These are phyloP conservation scores for Aurelia coerulea DNA, from an alignment of 30 jellyfish, hydroid and myxozoan genomes.

Conservation along the genomic window DNA sequence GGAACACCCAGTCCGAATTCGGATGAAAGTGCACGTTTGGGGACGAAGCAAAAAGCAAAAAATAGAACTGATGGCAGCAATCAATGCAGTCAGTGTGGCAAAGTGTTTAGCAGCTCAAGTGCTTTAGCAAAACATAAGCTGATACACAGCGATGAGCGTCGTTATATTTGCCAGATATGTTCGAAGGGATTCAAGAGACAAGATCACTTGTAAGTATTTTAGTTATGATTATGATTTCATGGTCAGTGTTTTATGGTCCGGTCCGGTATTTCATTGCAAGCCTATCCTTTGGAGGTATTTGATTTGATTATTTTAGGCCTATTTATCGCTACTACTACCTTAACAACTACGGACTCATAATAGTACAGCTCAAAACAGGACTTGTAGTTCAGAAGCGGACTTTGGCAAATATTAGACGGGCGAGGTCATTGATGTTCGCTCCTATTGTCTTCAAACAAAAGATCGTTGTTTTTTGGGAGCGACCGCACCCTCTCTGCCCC, in stretches of 20 bases:
- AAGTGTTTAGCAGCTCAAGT: constrained; percentile 96
- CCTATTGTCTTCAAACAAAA: too few species aligned
- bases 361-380: too few species aligned
- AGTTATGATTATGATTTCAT: not conserved
- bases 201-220: constrained; percentile 91
- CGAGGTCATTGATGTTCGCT: too few species aligned
- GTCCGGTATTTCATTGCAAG: too few species aligned
- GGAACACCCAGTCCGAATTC: constrained; percentile 94
- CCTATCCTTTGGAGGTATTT: too few species aligned
- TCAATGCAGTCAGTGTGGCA: constrained; percentile 89
- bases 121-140: constrained; percentile 97
- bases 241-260: not conserved
- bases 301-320: too few species aligned
- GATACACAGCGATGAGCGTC: constrained; percentile 96
- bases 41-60: constrained; percentile 82
- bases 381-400: too few species aligned
- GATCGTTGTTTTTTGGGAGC: too few species aligned
- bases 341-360: too few species aligned
- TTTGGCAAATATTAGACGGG: too few species aligned
- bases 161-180: constrained; percentile 95
- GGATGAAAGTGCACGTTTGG: constrained; percentile 70
- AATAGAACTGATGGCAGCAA: constrained; percentile 59
- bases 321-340: too few species aligned
- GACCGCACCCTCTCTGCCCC: too few species aligned
- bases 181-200: constrained; percentile 98